Percentiles rank a stretch among this genome's conserved stretches.
phyloP scores from a whole-genome alignment of 1,140 invertebrate genomes.

The Cataglyphis hispanica region DNA sequence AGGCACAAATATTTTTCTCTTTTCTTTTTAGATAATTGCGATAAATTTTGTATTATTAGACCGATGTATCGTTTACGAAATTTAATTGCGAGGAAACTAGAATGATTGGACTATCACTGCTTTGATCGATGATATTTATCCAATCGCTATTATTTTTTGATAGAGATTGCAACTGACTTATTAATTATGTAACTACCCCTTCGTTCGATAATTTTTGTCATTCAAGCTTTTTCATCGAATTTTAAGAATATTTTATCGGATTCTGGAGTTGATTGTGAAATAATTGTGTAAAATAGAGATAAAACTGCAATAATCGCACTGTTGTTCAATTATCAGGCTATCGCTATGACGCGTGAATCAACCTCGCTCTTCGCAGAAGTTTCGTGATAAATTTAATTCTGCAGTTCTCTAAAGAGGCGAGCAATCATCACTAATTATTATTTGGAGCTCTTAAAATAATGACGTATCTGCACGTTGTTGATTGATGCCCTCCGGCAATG shows the following conservation, averaged over 20 bases:
- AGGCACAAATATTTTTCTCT: too few species aligned
- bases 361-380: conserved; percentile 65
- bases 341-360: not conserved
- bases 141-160: not conserved
- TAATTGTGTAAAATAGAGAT: too few species aligned
- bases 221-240: conserved; percentile 21
- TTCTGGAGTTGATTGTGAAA: not conserved
- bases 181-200: not conserved
- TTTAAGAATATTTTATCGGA: not conserved
- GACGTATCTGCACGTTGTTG: conserved; percentile 76
- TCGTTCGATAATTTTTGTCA: conserved; percentile 14
- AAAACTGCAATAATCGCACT: too few species aligned
- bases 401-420: conserved; percentile 67
- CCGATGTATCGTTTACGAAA: not conserved
- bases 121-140: not conserved
- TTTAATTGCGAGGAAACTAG: not conserved
- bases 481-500: conserved; percentile 75
- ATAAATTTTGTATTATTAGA: too few species aligned
- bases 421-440: conserved; percentile 82
- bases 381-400: conserved; percentile 71
- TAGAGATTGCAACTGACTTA: not conserved
- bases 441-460: conserved; percentile 79
- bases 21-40: too few species aligned
- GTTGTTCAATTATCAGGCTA: not conserved
- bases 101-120: too few species aligned